A percentile compares a stretch with the other conserved stretches of the same genome.
Evolutionary conservation across 2,797 vertebrate genomes (phyloP).

Genomic region (Synaphobranchus kaupii): DNA sequence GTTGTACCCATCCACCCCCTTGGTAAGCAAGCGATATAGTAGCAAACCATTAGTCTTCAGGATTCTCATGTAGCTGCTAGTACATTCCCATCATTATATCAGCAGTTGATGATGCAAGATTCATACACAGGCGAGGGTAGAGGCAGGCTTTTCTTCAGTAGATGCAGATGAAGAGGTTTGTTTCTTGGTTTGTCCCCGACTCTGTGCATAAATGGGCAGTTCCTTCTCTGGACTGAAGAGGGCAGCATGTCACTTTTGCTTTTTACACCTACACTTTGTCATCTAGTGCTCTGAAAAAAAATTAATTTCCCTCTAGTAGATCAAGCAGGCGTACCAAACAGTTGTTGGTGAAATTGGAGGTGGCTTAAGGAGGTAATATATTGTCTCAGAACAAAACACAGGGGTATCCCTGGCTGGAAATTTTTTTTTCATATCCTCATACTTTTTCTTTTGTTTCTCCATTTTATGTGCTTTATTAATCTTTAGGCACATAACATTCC

Average conservation of each 20-base stretch:
- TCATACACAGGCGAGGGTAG: constrained; percentile 54
- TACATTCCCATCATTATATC: constrained; percentile 43
- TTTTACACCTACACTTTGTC: not conserved
- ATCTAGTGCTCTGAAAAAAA: not conserved
- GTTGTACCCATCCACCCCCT: constrained; percentile 36
- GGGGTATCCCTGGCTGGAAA: not conserved
- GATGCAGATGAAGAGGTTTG: constrained; percentile 42
- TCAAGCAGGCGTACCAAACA: constrained; percentile 16
- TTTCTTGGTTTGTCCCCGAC: not conserved
- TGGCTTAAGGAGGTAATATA: constrained; percentile 25
- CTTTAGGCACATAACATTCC: constrained; percentile 60
- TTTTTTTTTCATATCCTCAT: constrained; percentile 46
- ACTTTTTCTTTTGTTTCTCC: constrained; percentile 58
- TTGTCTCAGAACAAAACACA: constrained; percentile 30
- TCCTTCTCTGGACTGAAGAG: constrained; percentile 51
- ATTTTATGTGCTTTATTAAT: constrained; percentile 32
- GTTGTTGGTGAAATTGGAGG: constrained; percentile 6
- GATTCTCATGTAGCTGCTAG: constrained; percentile 31
- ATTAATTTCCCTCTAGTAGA: not conserved
- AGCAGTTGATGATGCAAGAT: constrained; percentile 51
- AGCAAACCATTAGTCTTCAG: constrained; percentile 35
- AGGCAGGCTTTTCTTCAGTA: constrained; percentile 36
- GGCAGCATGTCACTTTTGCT: constrained; percentile 53
- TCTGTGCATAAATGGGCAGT: constrained; percentile 45
- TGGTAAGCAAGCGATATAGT: constrained; percentile 41